These are phyloP conservation scores for Aphidius ervi DNA, from an alignment of 1,140 invertebrate genomes.

Conservation along the genomic window DNA sequence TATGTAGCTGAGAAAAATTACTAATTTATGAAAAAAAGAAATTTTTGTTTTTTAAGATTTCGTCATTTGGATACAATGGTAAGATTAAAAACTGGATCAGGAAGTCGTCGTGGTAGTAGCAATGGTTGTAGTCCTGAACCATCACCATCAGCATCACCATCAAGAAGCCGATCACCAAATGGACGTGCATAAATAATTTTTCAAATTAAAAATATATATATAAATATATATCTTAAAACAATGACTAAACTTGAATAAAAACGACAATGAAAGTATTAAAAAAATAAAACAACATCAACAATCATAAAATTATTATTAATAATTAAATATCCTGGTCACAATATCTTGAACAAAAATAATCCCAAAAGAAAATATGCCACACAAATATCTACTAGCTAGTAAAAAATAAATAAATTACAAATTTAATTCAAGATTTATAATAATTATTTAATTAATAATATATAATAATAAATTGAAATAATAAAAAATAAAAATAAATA, in stretches of 20 bases:
- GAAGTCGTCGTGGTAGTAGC: slow-evolving; percentile 48
- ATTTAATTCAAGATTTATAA: too few species aligned
- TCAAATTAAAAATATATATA: too few species aligned
- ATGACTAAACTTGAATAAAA: slow-evolving; percentile 4
- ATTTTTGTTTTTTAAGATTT: slow-evolving; percentile 57
- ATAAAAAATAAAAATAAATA: too few species aligned
- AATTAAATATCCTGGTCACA: too few species aligned
- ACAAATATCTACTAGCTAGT: too few species aligned
- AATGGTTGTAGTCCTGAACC: slow-evolving; percentile 50
- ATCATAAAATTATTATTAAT: too few species aligned
- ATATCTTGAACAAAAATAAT: too few species aligned
- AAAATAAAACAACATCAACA: background rate
- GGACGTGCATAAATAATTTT: slow-evolving; percentile 36
- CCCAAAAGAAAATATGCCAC: too few species aligned
- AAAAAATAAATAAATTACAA: too few species aligned
- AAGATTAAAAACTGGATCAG: slow-evolving; percentile 59
- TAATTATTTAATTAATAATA: too few species aligned
- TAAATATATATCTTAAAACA: background rate
- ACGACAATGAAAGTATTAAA: slow-evolving; percentile 8
- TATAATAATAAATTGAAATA: too few species aligned
- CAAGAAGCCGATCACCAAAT: slow-evolving; percentile 44
- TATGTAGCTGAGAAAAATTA: background rate
- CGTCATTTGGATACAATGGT: slow-evolving; percentile 77
- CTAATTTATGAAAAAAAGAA: background rate
- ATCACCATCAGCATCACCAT: slow-evolving; percentile 62